Evolutionary conservation across 2,888 invertebrate genomes (phyloP), one percentile per base, ranked within the genome.

Genomic region (Lasioglossum figueresi): DNA sequence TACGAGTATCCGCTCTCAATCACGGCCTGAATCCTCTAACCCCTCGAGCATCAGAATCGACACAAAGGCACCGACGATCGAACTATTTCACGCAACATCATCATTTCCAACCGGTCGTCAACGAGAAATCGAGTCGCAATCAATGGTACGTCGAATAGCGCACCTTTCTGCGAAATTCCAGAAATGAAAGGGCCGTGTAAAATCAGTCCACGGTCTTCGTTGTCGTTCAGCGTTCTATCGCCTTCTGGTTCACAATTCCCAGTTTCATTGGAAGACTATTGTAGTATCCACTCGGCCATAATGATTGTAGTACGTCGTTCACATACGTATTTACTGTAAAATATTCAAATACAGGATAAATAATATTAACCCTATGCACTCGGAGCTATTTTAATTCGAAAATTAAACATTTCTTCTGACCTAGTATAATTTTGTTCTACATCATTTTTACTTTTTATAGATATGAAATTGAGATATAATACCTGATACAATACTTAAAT

Each of bases 131-230:
- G 34, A 63, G 63, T 79, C 73, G 73, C 73, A 74, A 79, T 79
- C 79, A 79, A 79, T 59, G 45, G 72, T 27, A n/a, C 68, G 68
- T 77, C 79, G 72, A 79, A 72, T 34, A 40, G 70, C 70, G 14
- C 70, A 40, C 70, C 79, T 72, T 72, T 34, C 43, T 59, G 59
- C 72, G 79, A 59, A 43, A 59, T 72, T 79, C 79, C 74, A 40
- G 66, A 63, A 79, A 74, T 72, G 72, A 76, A 40, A 70, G 70
- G 70, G 37, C n/a, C 23, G n/a, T 23, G 37, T n/a, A 23, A n/a
- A 70, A 70, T 70, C 70, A 40, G 70, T 70, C 70, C n/a, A 14
- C 14, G 40, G 37, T 70, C 40, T 70, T 40, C 40, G n/a, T 43
- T 40, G 37, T n/a, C n/a, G 40, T 14, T 70, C 40, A 4, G 40